These are phyloP conservation scores for Panagrolaimus sp. DNA, from an alignment of 1,140 invertebrate species.

Conservation along the genomic window DNA sequence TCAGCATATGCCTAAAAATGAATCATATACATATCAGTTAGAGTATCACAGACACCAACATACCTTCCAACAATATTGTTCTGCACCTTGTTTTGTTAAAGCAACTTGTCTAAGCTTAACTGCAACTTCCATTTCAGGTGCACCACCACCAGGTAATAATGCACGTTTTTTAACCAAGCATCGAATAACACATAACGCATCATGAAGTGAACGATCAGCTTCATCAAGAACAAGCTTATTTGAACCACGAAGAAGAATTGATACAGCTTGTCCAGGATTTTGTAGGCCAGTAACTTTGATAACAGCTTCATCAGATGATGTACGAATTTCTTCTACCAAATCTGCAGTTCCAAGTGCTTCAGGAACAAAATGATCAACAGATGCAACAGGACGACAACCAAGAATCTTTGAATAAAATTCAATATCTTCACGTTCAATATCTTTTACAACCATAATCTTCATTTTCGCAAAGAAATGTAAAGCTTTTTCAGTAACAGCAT, in stretches of 20 bases:
- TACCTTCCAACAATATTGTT: constrained; percentile 75
- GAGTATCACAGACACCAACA: no score
- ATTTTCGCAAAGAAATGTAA: constrained; percentile 97
- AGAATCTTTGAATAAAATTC: constrained; percentile 93
- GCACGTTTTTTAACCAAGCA: constrained; percentile 82
- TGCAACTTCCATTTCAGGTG: constrained; percentile 89
- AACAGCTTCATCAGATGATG: constrained; percentile 77
- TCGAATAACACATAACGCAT: constrained; percentile 93
- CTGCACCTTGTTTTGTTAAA: constrained; percentile 77
- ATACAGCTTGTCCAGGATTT: constrained; percentile 81
- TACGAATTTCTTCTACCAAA: constrained; percentile 84
- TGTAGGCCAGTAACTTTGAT: constrained; percentile 88
- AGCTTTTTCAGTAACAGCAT: constrained; percentile 91
- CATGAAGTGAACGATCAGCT: constrained; percentile 82
- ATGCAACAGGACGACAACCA: constrained; percentile 91
- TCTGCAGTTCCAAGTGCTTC: constrained; percentile 87
- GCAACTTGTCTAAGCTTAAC: constrained; percentile 75
- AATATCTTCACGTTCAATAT: constrained; percentile 94
- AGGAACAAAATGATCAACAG: constrained; percentile 87
- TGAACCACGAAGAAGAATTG: constrained; percentile 87
- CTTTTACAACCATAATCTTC: constrained; percentile 96
- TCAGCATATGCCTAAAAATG: constrained; percentile 77
- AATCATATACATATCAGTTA: constrained; percentile 30
- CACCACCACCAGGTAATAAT: constrained; percentile 71
- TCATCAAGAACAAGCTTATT: constrained; percentile 92